Evolutionary conservation across 1,140 invertebrate species (phyloP), one percentile per base, ranked within the genome.

Genomic region (Zaprionus africanus): DNA sequence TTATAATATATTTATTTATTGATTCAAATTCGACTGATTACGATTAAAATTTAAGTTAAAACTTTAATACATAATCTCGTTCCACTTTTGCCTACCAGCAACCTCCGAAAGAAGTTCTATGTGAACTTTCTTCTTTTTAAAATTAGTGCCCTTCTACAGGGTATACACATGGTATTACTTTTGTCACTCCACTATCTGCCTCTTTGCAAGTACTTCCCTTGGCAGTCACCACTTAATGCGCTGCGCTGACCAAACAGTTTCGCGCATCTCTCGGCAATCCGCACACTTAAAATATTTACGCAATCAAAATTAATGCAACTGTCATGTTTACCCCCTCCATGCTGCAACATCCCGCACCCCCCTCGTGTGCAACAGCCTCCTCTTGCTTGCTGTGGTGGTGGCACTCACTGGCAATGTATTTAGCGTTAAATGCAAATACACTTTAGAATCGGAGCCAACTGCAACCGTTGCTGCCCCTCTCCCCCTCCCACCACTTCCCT

Each of bases 301-400:
- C 81, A 90, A 90, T 90, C 86, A 90, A 80, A 90, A 90, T 90
- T 90, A 90, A 90, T 90, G 85, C 85, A 90, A 90, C 85, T 90
- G 85, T 90, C 85, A 90, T 90, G 85, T 90, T 83, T 81, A 68
- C 53, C 59, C 24, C 11, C 49, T 58, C 28, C 19, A 12, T 36
- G 54, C 2, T 6, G n/a, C n/a, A 46, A 6, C 2, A 3, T n/a
- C 5, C n/a, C 6, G 0, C n/a, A 4, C 0, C 31, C 31, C 7
- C 28, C 1, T 9, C 28, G 7, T 11, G 41, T 17, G 15, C 38
- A 41, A 15, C 38, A n/a, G 5, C 15, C 31, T 34, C 9, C 31
- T n/a, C 13, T 7, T 41, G 38, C 41, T 31, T 7, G n/a, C n/a
- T n/a, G 17, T 19, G 17, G 2, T n/a, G 46, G 46, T 13, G 46